Conservation (phyloP, 2,113 vertebrate genomes). For the Podarcis cretensis region DNA sequence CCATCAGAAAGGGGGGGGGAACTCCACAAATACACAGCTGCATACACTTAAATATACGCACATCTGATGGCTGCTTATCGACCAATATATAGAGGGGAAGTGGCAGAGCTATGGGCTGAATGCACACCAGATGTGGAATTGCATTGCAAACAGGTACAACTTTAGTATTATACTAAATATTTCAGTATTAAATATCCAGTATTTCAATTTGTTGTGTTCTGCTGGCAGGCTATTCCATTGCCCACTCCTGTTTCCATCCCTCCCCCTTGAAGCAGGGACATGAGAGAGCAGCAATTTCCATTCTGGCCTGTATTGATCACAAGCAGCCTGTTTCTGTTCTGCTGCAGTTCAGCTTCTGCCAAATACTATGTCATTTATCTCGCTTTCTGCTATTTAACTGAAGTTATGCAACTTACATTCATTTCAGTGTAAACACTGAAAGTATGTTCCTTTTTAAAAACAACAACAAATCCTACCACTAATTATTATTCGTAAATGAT, state of each 20-base stretch:
- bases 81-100: not conserved
- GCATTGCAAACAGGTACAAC: not conserved
- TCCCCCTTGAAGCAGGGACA: too few species aligned
- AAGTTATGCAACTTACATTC: too few species aligned
- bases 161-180: not conserved
- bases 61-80: not conserved
- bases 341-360: too few species aligned
- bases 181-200: not conserved
- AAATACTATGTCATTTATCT: too few species aligned
- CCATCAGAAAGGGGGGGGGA: not conserved
- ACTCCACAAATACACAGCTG: not conserved
- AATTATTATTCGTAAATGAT: too few species aligned
- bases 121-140: not conserved
- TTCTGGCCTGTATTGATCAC: too few species aligned
- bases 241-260: not conserved
- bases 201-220: not conserved
- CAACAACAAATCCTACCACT: too few species aligned
- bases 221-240: not conserved
- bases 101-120: not conserved
- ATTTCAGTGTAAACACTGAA: too few species aligned
- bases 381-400: too few species aligned
- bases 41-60: not conserved
- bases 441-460: too few species aligned
- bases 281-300: too few species aligned
- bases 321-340: too few species aligned